Conservation (phyloP, 2,888 invertebrate genomes). For the Campoplex capitator region DNA sequence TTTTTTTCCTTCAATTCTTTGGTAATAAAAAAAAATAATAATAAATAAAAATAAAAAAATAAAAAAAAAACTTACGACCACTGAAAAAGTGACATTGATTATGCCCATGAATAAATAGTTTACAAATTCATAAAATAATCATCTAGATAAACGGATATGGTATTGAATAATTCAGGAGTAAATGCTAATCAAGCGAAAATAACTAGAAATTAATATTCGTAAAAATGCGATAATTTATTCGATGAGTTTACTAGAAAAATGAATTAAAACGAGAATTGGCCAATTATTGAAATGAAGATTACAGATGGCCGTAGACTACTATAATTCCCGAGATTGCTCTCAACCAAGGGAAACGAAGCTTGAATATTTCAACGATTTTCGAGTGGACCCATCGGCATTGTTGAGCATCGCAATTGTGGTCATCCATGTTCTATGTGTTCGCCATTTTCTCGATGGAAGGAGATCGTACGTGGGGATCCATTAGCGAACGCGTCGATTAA, state of each 20-base stretch:
- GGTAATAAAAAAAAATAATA: not conserved
- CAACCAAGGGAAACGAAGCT: not conserved
- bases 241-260: not conserved
- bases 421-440: conserved; percentile 22
- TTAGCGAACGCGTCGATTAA: not conserved
- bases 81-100: too few relatives aligned
- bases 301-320: not conserved
- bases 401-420: not conserved
- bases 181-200: not conserved
- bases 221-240: not conserved
- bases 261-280: not conserved
- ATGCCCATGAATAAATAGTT: not conserved
- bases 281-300: conserved; percentile 4
- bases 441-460: conserved; percentile 5
- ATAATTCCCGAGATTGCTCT: conserved; percentile 23
- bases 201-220: not conserved
- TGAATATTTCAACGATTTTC: conserved; percentile 36
- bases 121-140: too few relatives aligned
- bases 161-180: too few relatives aligned
- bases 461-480: not conserved
- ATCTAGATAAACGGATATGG: too few relatives aligned
- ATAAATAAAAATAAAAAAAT: too few relatives aligned
- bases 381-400: conserved; percentile 18
- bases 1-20: not conserved
- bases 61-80: too few relatives aligned